phyloP scores from a whole-genome alignment of 2,113 vertebrate genomes.

The Chauna torquata region DNA sequence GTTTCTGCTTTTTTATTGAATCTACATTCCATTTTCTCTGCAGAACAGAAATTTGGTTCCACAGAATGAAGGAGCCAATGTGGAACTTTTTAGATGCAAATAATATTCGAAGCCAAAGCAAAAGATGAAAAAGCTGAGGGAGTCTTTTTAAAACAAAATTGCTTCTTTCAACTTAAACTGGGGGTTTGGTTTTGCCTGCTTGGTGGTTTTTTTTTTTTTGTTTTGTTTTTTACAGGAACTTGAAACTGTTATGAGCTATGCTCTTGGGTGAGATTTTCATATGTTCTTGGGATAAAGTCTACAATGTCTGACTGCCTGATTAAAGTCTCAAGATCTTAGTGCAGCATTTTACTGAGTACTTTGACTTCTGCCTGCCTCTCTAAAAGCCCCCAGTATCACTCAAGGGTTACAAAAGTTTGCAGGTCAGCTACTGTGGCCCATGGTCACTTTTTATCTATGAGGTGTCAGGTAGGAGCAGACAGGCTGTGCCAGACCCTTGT shows the following conservation, averaged over 20 bases:
- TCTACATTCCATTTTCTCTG: background rate
- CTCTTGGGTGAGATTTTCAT: background rate
- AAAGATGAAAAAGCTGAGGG: background rate
- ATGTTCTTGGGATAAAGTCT: background rate
- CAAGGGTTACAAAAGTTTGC: background rate
- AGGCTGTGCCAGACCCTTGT: background rate
- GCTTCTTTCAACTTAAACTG: background rate
- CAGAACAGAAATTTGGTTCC: background rate
- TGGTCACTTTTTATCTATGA: accelerated
- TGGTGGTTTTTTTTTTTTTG: background rate
- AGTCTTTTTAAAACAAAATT: background rate
- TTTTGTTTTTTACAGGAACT: background rate
- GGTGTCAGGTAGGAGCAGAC: background rate
- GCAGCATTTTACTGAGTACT: background rate
- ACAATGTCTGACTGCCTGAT: background rate
- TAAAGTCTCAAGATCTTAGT: background rate
- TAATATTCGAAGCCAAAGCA: background rate
- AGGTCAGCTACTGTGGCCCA: background rate
- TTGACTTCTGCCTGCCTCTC: background rate
- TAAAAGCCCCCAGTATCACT: background rate
- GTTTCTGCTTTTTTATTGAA: background rate
- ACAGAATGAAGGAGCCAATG: background rate
- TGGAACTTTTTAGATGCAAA: background rate
- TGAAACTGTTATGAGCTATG: background rate
- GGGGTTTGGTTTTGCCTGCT: background rate